phyloP scores from a whole-genome alignment of 2,113 vertebrate species.

The Callopanchax toddi region DNA sequence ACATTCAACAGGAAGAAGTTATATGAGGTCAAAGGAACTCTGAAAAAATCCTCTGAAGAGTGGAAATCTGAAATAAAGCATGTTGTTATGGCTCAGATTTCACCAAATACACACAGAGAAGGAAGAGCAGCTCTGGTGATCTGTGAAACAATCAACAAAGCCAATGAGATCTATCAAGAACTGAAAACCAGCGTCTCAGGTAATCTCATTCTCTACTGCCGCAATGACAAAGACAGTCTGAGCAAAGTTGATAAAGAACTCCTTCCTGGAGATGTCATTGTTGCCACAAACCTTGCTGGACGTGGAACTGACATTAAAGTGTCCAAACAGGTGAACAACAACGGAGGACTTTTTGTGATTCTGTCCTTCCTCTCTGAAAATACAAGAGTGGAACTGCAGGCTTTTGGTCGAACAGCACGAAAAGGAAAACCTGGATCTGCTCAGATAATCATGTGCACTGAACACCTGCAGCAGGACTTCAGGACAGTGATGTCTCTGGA shows the following conservation, averaged over 20 bases:
- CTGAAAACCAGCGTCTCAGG: constrained; percentile 9
- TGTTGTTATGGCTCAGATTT: constrained; percentile 13
- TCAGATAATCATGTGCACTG: constrained; percentile 14
- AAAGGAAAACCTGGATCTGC: constrained; percentile 49
- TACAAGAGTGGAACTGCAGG: constrained; percentile 38
- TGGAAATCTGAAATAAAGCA: constrained; percentile 40
- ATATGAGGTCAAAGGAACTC: constrained; percentile 29
- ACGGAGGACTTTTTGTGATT: constrained; percentile 35
- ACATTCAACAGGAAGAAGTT: constrained; percentile 31
- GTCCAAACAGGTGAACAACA: constrained; percentile 36
- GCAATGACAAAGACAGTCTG: constrained; percentile 30
- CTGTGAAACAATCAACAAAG: constrained; percentile 40
- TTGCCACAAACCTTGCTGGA: constrained; percentile 36
- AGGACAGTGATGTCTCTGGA: constrained; percentile 15
- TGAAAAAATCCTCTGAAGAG: constrained; percentile 16
- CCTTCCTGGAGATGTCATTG: constrained; percentile 33
- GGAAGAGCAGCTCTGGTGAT: constrained; percentile 42
- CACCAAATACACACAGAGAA: not conserved
- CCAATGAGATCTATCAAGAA: constrained; percentile 23
- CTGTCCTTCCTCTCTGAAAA: constrained; percentile 39
- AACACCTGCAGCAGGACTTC: constrained; percentile 21
- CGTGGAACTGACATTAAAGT: constrained; percentile 39
- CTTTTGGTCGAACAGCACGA: constrained; percentile 34
- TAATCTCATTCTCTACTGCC: constrained; percentile 24
- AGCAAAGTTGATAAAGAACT: constrained; percentile 18